Percentiles rank a stretch among this genome's conserved stretches.
These are phyloP conservation scores for Tubulanus polymorphus DNA, from an alignment of 2,888 invertebrate species.

Conservation along the genomic window DNA sequence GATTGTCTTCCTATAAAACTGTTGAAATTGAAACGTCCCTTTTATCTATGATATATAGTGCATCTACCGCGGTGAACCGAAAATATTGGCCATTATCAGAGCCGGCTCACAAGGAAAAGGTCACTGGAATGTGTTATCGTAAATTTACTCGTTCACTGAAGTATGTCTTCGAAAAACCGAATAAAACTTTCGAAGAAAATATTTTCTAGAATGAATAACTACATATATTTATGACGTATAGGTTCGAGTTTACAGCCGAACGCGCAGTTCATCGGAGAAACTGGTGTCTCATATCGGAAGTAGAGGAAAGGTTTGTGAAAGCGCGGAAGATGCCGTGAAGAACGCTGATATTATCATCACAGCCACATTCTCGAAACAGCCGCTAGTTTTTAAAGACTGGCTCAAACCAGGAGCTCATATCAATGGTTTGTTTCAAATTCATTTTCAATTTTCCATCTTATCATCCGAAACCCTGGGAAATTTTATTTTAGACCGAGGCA, in stretches of 20 bases:
- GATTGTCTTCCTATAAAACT: slow-evolving; percentile 35
- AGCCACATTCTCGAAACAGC: slow-evolving; percentile 58
- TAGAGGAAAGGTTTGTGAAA: slow-evolving; percentile 37
- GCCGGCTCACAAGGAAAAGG: slow-evolving; percentile 49
- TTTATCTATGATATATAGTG: too few species aligned
- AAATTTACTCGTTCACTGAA: slow-evolving; percentile 36
- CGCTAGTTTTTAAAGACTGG: slow-evolving; percentile 58
- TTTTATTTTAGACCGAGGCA: too few species aligned
- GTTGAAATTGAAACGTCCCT: too few species aligned
- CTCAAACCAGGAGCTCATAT: slow-evolving; percentile 61
- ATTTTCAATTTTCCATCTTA: too few species aligned
- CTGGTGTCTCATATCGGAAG: slow-evolving; percentile 45
- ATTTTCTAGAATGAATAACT: too few species aligned
- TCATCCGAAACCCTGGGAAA: too few species aligned
- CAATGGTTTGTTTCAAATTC: slow-evolving; percentile 60
- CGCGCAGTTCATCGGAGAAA: slow-evolving; percentile 38
- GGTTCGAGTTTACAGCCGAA: slow-evolving; percentile 60
- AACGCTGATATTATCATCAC: slow-evolving; percentile 64
- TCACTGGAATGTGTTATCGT: slow-evolving; percentile 41
- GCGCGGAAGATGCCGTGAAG: slow-evolving; percentile 56
- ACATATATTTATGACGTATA: slow-evolving; percentile 22
- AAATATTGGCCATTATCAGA: slow-evolving; percentile 46
- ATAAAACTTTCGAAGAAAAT: too few species aligned
- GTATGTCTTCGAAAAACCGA: too few species aligned
- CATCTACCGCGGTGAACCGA: too few species aligned